Evolutionary conservation across 2,113 vertebrate genomes (phyloP).

Genomic region (Odontophorus gujanensis): DNA sequence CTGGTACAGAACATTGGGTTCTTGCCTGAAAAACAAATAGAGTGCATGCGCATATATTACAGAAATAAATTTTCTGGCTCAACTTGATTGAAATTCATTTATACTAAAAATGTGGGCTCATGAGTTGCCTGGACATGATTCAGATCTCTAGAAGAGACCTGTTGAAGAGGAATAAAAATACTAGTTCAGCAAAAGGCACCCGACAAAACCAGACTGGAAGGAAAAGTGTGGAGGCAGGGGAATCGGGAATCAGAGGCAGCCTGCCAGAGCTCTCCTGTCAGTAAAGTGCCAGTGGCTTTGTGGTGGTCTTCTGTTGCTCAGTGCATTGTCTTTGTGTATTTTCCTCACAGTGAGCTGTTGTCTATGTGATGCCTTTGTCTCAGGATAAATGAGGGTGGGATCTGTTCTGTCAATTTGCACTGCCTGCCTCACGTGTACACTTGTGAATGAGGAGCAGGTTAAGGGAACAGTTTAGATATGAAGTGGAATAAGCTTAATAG

Average conservation of each 20-base stretch:
- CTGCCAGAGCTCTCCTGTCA: fast-evolving
- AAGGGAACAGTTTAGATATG: neutral
- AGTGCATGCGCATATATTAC: neutral
- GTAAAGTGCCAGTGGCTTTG: neutral
- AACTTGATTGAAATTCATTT: neutral
- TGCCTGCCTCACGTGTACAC: neutral
- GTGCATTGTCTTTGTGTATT: neutral
- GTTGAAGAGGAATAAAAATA: neutral
- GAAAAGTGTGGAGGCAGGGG: neutral
- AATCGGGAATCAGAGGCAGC: neutral
- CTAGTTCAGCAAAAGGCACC: neutral
- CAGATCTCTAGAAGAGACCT: neutral
- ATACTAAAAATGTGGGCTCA: neutral
- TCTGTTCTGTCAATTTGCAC: neutral
- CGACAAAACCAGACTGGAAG: neutral
- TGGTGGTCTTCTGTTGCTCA: neutral
- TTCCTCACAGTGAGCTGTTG: neutral
- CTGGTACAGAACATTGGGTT: neutral
- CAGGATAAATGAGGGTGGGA: neutral
- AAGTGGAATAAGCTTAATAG: neutral
- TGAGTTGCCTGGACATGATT: neutral
- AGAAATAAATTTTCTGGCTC: neutral
- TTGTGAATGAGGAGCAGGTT: too few relatives aligned
- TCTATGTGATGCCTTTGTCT: neutral
- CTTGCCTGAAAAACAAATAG: neutral